Percentiles rank a stretch among this genome's conserved stretches.
These are phyloP conservation scores for Delia radicum DNA, from an alignment of 1,140 invertebrate species.

Conservation along the genomic window DNA sequence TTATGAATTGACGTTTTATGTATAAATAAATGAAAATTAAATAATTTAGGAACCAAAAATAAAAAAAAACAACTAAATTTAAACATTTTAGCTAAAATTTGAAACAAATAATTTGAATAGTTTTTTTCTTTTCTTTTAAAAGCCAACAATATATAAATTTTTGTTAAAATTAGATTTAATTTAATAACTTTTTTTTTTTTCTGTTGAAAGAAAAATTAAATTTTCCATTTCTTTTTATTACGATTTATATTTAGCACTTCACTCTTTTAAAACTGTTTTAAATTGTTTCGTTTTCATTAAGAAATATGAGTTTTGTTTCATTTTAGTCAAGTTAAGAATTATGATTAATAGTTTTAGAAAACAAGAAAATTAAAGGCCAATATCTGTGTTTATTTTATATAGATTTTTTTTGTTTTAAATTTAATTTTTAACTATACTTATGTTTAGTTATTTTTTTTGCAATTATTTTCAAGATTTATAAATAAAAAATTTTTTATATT, in stretches of 20 bases:
- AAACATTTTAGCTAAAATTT: neutral
- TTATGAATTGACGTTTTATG: neutral
- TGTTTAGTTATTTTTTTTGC: neutral
- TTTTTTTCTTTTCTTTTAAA: no score
- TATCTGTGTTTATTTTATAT: constrained; percentile 6
- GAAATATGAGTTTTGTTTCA: neutral
- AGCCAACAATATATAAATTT: no score
- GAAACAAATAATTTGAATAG: no score
- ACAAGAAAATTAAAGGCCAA: constrained; percentile 21
- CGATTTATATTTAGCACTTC: neutral
- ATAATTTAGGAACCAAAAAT: neutral
- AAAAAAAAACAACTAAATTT: neutral
- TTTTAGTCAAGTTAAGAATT: neutral
- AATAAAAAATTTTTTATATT: neutral
- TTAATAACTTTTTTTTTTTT: no score
- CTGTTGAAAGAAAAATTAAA: neutral
- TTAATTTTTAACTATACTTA: neutral
- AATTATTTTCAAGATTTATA: neutral
- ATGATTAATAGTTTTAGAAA: neutral
- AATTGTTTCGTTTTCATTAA: neutral
- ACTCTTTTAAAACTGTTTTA: neutral
- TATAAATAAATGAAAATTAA: neutral
- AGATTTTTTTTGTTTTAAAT: neutral
- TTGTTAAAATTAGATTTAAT: no score
- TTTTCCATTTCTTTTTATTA: neutral